Base-by-base conservation (phyloP, 2,797 vertebrate species). In the Valencia hispanica region DNA sequence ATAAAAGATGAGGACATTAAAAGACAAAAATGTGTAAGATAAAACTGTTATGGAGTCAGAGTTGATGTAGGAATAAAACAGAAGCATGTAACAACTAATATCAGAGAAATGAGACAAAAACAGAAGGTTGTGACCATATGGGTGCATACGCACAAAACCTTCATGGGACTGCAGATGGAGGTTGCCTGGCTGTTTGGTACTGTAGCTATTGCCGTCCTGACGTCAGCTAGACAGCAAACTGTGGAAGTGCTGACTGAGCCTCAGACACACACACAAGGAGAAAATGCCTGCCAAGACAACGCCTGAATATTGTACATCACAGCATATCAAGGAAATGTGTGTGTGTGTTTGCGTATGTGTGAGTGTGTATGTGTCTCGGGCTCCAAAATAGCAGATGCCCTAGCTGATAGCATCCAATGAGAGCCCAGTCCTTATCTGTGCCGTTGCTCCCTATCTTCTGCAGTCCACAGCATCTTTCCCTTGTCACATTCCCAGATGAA, bases 211-310 rank as follows among this genome's bases (percentile, higher is more conserved):
- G 84, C 79, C 83, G 83, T 81, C 86, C 90, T 93, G 89, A 93
- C 78, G 84, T 94, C 91, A 94, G 91, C 91, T 91, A 86, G 91
- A 90, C 89, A 88, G 79, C 85, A 76, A 77, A 74, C 45, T 82
- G 79, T 85, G 77, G 87, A 91, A 91, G 81, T 92, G 91, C 92
- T 93, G 93, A 94, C 91, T 86, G 84, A 87, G 89, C 86, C 78
- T n/a, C 32, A 41, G 43, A 50, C 84, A 80, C 66, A 79, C 77
- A 81, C 68, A 75, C 71, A 84, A 51, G 81, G 0, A 73, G 27
- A 90, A 81, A 91, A 83, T 78, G 85, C 89, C 84, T 90, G 85
- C 87, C 88, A 87, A 90, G 87, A 89, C 81, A 41, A 83, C 82
- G 84, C 83, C 74, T 85, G 86, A 90, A 91, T 90, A 92, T 86